Conservation (phyloP, 2,797 vertebrate species). For the Anguilla megastoma region DNA sequence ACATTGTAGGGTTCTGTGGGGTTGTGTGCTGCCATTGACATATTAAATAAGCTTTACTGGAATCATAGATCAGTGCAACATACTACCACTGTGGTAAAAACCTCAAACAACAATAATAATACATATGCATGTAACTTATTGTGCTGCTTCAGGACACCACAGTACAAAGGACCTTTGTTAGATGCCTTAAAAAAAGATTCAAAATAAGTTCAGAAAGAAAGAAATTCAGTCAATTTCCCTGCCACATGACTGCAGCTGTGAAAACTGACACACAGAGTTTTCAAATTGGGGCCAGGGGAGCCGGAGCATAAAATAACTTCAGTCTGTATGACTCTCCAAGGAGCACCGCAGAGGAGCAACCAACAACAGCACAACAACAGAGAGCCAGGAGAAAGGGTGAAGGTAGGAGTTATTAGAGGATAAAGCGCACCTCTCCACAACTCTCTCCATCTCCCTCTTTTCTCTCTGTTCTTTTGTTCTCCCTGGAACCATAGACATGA, state of each 20-base stretch:
- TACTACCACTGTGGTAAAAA: neutral
- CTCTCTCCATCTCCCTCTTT: slow-evolving; percentile 77
- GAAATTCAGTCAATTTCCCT: slow-evolving; percentile 80
- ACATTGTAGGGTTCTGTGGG: neutral
- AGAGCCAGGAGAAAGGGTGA: slow-evolving; percentile 81
- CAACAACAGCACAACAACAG: slow-evolving; percentile 95
- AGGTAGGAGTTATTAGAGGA: slow-evolving; percentile 99
- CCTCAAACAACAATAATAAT: neutral
- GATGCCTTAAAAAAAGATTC: slow-evolving; percentile 60
- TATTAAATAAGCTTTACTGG: neutral
- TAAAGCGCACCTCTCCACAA: slow-evolving; percentile 92
- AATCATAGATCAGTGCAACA: neutral
- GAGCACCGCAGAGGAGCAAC: slow-evolving; percentile 89
- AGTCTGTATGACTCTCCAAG: slow-evolving; percentile 93
- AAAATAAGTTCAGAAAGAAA: slow-evolving; percentile 33
- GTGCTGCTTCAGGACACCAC: slow-evolving; percentile 53
- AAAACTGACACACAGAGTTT: slow-evolving; percentile 99
- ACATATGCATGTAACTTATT: neutral
- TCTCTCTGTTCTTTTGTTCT: slow-evolving; percentile 81
- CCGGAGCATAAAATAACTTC: slow-evolving; percentile 99
- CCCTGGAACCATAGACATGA: slow-evolving; percentile 96
- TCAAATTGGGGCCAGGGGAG: slow-evolving; percentile 98
- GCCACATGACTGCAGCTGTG: slow-evolving; percentile 94
- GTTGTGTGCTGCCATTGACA: neutral
- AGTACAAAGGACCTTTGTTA: slow-evolving; percentile 64